Evolutionary conservation across 1,140 invertebrate genomes (phyloP), one percentile per base, ranked within the genome.

Genomic region (Achatina immaculata): DNA sequence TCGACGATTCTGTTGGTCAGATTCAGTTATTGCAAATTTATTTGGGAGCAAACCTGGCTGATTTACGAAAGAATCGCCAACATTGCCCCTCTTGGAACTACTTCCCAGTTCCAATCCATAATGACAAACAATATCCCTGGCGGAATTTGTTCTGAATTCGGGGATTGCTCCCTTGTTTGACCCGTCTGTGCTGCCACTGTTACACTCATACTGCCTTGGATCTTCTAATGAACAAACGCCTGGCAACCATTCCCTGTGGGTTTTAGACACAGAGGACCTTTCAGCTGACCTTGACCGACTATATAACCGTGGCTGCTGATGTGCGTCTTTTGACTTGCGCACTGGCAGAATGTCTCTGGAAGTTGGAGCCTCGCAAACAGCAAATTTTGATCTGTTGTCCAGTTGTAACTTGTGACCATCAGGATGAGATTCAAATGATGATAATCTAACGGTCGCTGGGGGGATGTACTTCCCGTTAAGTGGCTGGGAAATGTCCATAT

Each of bases 231-330:
- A 0, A 28, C n/a, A 31, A 2, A 4, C 28, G 16, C 28, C 58
- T n/a, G 43, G 43, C 16, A 16, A 45, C 43, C 43, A 7, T 45
- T 45, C 43, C 16, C 43, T 45, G 43, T 45, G 31, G 1, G 6
- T 62, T n/a, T n/a, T n/a, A n/a, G n/a, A n/a, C n/a, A n/a, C n/a
- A n/a, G 48, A 55, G 16, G 58, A 62, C 31, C 58, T 62, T 31
- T 62, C 58, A 62, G 58, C 58, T 31, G 58, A 62, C 58, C 58
- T 21, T 62, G 58, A 62, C 28, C 58, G 58, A 31, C 58, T 34
- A 62, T 31, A 62, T 28, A 62, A 28, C 3, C n/a, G 7, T 11
- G n/a, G n/a, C n/a, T 34, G 58, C 58, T 62, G 58, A 1, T 31
- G 58, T 31, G 58, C 6, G 9, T 34, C 16, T 28, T 62, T 62